These are phyloP conservation scores for Scaptomyza reducta DNA, from an alignment of 2,888 invertebrate species.

Conservation along the genomic window DNA sequence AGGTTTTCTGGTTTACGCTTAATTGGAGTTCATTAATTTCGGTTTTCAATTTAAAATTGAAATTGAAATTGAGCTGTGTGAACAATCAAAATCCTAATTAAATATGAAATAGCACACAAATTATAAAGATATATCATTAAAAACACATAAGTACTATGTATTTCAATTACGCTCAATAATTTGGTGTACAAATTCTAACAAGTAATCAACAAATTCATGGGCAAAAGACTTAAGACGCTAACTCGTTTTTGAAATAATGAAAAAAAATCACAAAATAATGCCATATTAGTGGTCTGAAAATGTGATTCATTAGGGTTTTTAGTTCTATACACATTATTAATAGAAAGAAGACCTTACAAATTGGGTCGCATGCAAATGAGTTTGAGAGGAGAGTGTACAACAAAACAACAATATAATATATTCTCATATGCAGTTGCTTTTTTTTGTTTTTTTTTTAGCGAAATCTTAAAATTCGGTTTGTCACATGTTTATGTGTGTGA, in stretches of 20 bases:
- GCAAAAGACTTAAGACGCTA: constrained; percentile 41
- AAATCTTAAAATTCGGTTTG: constrained; percentile 8
- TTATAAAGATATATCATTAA: constrained; percentile 48
- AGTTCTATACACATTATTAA: background rate
- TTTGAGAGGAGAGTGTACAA: constrained; percentile 19
- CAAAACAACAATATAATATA: constrained; percentile 3
- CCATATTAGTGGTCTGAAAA: constrained; percentile 12
- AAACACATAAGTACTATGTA: constrained; percentile 19
- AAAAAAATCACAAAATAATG: constrained; percentile 26
- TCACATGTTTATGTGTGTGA: constrained; percentile 2
- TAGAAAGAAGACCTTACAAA: constrained; percentile 10
- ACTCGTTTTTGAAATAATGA: constrained; percentile 27
- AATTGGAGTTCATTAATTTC: constrained; percentile 74
- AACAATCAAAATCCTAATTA: constrained; percentile 58
- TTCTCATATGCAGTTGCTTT: constrained; percentile 27
- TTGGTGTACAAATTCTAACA: constrained; percentile 67
- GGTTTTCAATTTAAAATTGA: constrained; percentile 48
- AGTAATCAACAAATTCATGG: constrained; percentile 66
- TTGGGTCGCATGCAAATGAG: constrained; percentile 56
- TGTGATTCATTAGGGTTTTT: constrained; percentile 38
- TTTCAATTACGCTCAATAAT: constrained; percentile 43
- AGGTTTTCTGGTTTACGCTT: constrained; percentile 46
- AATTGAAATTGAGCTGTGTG: constrained; percentile 59
- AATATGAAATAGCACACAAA: constrained; percentile 43
- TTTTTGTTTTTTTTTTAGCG: constrained; percentile 2